Conservation (phyloP, 1,140 invertebrate genomes). For the Adelges cooleyi region DNA sequence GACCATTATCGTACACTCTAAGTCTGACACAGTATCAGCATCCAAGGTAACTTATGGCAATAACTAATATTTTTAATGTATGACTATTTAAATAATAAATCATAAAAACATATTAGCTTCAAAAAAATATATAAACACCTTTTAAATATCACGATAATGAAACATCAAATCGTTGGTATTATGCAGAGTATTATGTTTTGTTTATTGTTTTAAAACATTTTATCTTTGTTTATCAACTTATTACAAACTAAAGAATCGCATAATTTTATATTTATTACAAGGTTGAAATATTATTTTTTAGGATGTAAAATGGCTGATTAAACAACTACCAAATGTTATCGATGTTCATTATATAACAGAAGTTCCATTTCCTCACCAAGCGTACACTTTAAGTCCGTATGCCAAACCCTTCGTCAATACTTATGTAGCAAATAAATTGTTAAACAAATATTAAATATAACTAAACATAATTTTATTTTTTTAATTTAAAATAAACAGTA, state of each 20-base stretch:
- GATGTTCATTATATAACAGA: neutral
- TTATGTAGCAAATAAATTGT: neutral
- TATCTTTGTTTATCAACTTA: too few species aligned
- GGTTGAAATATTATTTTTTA: too few species aligned
- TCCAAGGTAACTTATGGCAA: conserved; percentile 19
- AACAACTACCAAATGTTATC: neutral
- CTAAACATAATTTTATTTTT: too few species aligned
- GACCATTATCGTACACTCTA: conserved; percentile 52
- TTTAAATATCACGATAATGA: neutral
- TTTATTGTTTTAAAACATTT: too few species aligned
- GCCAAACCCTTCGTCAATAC: neutral
- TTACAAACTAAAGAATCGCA: too few species aligned
- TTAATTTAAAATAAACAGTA: neutral
- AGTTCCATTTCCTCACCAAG: neutral
- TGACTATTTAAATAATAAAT: too few species aligned
- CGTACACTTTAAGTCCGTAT: neutral
- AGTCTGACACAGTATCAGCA: conserved; percentile 46
- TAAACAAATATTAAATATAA: neutral
- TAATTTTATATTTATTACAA: too few species aligned
- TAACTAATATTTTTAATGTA: too few species aligned
- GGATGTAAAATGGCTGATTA: neutral
- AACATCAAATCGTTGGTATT: neutral
- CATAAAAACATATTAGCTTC: too few species aligned
- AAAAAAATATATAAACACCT: neutral
- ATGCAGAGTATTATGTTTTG: too few species aligned